Base-by-base conservation (phyloP, 2,888 invertebrate genomes). In the Piscicola geometra region DNA sequence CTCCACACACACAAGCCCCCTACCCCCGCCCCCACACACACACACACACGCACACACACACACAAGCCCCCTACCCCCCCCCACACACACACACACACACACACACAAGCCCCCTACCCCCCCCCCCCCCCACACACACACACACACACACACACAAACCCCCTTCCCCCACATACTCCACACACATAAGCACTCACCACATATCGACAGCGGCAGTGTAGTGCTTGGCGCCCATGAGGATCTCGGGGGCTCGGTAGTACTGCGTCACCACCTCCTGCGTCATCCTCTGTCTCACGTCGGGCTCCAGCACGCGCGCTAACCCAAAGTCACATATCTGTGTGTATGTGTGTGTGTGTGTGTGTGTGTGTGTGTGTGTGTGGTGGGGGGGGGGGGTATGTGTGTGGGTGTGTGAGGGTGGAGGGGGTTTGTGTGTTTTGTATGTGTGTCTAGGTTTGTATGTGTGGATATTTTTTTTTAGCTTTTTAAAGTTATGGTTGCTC, bases 201-300 rank as follows among this genome's bases (percentile, higher is more conserved):
- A 99, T 94, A 86, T 99, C 99, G 68, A 99, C 94, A 2, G 96
- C 94, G 15, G 93, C 92, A 9, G 93, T 92, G 87, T 99, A 99
- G 85, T 97, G 95, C 82, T 93, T 91, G 41, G 98, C 95, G 41
- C 99, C 99, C 97, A 99, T 98, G 78, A 99, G 89, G 82, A 99
- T 94, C 88, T 99, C 99, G 0, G 99, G 99, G 32, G 98, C 96
- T 80, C 99, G 90, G 88, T 99, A 99, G 88, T 99, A 99, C 88
- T 99, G 99, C 80, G 99, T 99, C 78, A 99, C 99, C 79, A 99
- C 99, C 88, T 99, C 99, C 87, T 98, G 98, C 50, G 99, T 99
- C 98, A 99, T 98, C 86, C 93, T 92, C 86, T 93, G 92, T 83
- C 90, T 90, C 78, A 83, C 83, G 85, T 95, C 94, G 0, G 93